A percentile compares a stretch with the other conserved stretches of the same genome.
Evolutionary conservation across 2,888 invertebrate species (phyloP).

Genomic region (Drosophila mimetica): DNA sequence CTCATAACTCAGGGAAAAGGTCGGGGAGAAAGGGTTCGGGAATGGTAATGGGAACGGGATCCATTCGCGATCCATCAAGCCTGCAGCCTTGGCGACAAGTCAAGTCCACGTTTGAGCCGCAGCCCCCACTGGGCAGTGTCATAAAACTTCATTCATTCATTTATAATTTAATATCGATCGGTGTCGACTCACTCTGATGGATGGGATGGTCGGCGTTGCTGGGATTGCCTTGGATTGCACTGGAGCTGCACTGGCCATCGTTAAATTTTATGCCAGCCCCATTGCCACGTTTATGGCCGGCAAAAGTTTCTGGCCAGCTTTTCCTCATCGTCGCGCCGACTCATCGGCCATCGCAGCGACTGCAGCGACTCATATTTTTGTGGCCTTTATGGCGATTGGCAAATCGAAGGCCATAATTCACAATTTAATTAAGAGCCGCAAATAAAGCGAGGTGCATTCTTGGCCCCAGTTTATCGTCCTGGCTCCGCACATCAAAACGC

Average conservation of each 20-base stretch:
- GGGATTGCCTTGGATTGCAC: conserved; percentile 16
- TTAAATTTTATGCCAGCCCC: conserved; percentile 71
- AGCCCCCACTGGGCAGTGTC: conserved; percentile 54
- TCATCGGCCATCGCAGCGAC: conserved; percentile 12
- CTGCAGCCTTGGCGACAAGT: conserved; percentile 46
- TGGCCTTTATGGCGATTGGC: conserved; percentile 75
- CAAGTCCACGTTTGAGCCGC: conserved; percentile 19
- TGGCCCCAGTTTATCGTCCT: conserved; percentile 45
- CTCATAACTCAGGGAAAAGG: conserved; percentile 71
- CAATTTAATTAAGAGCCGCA: conserved; percentile 80
- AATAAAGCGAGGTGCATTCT: conserved; percentile 57
- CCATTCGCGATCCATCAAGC: conserved; percentile 13
- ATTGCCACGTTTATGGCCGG: conserved; percentile 67
- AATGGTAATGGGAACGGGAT: background rate
- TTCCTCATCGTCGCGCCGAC: conserved; percentile 26
- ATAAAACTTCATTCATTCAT: conserved; percentile 81
- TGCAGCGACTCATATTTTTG: conserved; percentile 72
- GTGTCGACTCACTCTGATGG: conserved; percentile 55
- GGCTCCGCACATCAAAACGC: conserved; percentile 10
- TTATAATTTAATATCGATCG: conserved; percentile 81
- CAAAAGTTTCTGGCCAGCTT: conserved; percentile 46
- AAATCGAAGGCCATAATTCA: conserved; percentile 79
- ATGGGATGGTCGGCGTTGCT: conserved; percentile 11
- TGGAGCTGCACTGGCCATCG: conserved; percentile 52
- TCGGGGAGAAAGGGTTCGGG: background rate